phyloP scores from a whole-genome alignment of 92 coral and sea anemone genomes.

The Epizoanthus stellaris region DNA sequence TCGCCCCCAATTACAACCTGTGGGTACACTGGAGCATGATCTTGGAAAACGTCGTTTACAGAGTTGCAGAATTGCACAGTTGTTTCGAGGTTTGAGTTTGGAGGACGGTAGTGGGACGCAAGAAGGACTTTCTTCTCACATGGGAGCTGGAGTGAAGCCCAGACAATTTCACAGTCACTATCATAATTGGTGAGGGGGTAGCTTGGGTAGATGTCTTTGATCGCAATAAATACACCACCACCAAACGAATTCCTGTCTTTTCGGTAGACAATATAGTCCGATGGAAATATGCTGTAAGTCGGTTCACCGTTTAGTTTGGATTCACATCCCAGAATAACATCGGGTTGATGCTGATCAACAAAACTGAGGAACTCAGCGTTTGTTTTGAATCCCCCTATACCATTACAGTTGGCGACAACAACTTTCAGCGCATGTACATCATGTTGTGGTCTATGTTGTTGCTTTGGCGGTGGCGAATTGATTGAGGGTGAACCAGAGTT shows the following conservation, averaged over 20 bases:
- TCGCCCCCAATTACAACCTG: constrained; percentile 29
- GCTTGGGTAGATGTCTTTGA: constrained; percentile 39
- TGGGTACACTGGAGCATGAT: constrained; percentile 34
- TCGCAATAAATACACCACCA: constrained; percentile 44
- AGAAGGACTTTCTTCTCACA: constrained; percentile 37
- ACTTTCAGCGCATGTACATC: too few relatives aligned
- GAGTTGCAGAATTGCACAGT: constrained; percentile 37
- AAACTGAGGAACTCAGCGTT: too few relatives aligned
- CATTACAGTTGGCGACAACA: too few relatives aligned
- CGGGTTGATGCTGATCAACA: neutral
- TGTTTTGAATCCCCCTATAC: too few relatives aligned
- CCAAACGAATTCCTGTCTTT: constrained; percentile 41
- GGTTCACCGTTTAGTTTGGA: constrained; percentile 1
- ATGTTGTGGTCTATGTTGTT: neutral
- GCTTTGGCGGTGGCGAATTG: neutral
- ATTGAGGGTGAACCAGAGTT: too few relatives aligned
- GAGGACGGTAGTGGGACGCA: constrained; percentile 36
- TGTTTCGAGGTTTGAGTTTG: constrained; percentile 36
- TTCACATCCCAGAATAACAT: neutral
- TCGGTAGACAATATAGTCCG: constrained; percentile 23
- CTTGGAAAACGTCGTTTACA: constrained; percentile 26
- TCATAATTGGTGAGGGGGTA: constrained; percentile 26
- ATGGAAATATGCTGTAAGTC: too few relatives aligned
- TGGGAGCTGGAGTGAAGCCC: constrained; percentile 43
- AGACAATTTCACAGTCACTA: constrained; percentile 36